Percentiles rank a stretch among this genome's conserved stretches.
phyloP scores from a whole-genome alignment of 1,140 invertebrate species.

The Sminthurides bifidus region DNA sequence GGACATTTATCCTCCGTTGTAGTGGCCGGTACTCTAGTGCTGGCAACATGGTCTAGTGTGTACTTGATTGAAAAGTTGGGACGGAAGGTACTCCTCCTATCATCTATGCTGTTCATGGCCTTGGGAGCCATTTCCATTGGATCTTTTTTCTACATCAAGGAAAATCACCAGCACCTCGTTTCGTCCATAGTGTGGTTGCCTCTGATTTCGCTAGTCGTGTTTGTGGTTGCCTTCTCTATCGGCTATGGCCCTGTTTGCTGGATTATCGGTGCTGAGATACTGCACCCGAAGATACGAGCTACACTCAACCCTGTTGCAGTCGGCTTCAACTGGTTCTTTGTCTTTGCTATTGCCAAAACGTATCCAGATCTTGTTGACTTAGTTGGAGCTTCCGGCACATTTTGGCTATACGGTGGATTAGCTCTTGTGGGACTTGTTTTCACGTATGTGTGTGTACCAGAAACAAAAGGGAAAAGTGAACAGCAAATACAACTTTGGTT shows the following conservation, averaged over 20 bases:
- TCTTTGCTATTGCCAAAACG: conserved; percentile 22
- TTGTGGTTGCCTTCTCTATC: conserved; percentile 42
- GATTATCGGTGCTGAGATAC: conserved; percentile 35
- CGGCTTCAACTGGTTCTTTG: conserved; percentile 21
- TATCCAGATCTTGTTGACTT: conserved; percentile 23
- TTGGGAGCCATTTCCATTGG: conserved; percentile 17
- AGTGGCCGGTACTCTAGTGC: conserved; percentile 13
- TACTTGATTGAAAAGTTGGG: conserved; percentile 23
- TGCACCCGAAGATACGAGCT: conserved; percentile 14
- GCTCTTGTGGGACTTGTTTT: conserved; percentile 16
- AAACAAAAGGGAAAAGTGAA: conserved; percentile 25
- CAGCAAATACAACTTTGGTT: conserved; percentile 24
- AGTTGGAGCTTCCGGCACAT: conserved; percentile 16
- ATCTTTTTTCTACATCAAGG: conserved; percentile 19
- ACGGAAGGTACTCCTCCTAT: conserved; percentile 18
- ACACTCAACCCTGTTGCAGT: conserved; percentile 20
- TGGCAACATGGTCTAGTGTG: conserved; percentile 15
- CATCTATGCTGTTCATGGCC: conserved; percentile 12
- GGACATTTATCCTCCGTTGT: conserved; percentile 19
- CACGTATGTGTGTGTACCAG: conserved; percentile 21
- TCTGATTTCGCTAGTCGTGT: conserved; percentile 39
- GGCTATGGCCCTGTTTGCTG: conserved; percentile 47
- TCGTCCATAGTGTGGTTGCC: conserved; percentile 35
- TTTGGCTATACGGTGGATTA: conserved; percentile 24
- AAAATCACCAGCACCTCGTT: neutral